phyloP scores from a whole-genome alignment of 30 jellyfish, hydroid and myxozoan species.

The Chironex yamaguchii region DNA sequence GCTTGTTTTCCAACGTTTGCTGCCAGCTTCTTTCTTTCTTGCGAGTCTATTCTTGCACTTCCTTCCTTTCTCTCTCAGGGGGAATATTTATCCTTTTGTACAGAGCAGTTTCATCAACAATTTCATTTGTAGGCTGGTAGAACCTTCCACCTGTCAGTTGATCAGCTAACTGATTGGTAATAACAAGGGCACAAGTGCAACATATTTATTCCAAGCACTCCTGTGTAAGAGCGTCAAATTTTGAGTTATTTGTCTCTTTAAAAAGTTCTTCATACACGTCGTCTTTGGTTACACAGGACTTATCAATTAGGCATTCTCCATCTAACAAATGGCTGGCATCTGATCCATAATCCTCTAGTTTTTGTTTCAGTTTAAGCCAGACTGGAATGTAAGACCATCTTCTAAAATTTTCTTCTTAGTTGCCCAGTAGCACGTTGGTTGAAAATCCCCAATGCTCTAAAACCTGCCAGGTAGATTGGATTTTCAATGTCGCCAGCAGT shows the following conservation, averaged over 20 bases:
- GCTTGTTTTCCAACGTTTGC: slow-evolving; percentile 1
- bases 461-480: slow-evolving; percentile 24
- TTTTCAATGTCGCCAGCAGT: slow-evolving; percentile 4
- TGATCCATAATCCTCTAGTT: neutral
- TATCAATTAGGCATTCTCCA: too few species aligned
- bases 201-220: slow-evolving; percentile 14
- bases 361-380: neutral
- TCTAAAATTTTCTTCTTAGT: slow-evolving; percentile 26
- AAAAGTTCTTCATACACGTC: neutral
- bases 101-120: slow-evolving; percentile 10
- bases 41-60: slow-evolving; percentile 15
- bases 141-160: slow-evolving; percentile 36
- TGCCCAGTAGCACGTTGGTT: slow-evolving; percentile 52
- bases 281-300: slow-evolving; percentile 40
- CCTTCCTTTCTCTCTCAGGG: neutral
- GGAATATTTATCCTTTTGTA: neutral
- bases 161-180: neutral
- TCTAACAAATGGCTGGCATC: slow-evolving; percentile 12
- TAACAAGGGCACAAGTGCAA: slow-evolving; percentile 7
- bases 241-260: neutral
- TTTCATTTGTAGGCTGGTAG: neutral
- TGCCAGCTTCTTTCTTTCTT: slow-evolving; percentile 12
- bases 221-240: slow-evolving; percentile 13
- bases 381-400: slow-evolving; percentile 6
- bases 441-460: slow-evolving; percentile 51